These are phyloP conservation scores for Acrocera orbiculus DNA, from an alignment of 2,888 invertebrate genomes.

Conservation along the genomic window DNA sequence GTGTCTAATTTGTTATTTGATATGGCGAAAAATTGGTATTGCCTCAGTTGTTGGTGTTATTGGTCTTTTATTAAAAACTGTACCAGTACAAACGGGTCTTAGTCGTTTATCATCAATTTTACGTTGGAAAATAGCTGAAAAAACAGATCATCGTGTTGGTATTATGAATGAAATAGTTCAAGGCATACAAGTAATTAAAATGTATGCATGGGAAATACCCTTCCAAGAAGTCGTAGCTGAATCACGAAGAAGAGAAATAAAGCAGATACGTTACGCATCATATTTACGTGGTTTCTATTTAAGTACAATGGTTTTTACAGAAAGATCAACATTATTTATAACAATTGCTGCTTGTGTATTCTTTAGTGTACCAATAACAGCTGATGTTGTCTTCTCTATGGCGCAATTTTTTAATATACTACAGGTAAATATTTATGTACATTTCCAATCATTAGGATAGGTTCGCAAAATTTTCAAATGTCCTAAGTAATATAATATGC, in stretches of 20 bases:
- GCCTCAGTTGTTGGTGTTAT: conserved; percentile 61
- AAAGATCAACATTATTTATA: conserved; percentile 65
- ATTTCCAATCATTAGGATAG: not conserved
- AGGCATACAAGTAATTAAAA: conserved; percentile 89
- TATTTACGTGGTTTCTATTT: conserved; percentile 48
- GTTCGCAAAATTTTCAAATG: not conserved
- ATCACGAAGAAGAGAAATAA: conserved; percentile 51
- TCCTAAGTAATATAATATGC: no score
- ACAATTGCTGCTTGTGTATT: conserved; percentile 63
- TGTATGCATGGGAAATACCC: conserved; percentile 92
- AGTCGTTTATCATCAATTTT: conserved; percentile 27
- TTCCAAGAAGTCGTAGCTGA: conserved; percentile 66
- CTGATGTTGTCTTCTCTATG: conserved; percentile 55
- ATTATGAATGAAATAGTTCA: conserved; percentile 89
- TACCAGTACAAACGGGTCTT: conserved; percentile 56
- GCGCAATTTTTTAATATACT: conserved; percentile 62
- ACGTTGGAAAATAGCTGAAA: conserved; percentile 60
- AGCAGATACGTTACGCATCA: conserved; percentile 42
- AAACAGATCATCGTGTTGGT: conserved; percentile 78
- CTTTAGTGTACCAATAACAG: conserved; percentile 41
- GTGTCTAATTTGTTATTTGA: conserved; percentile 49
- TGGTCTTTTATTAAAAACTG: conserved; percentile 55
- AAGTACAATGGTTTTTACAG: conserved; percentile 62
- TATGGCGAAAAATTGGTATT: conserved; percentile 56
- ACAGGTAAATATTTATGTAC: conserved; percentile 33